These are phyloP conservation scores for Seira sanloemensis DNA, from an alignment of 2,888 invertebrate genomes.

Conservation along the genomic window DNA sequence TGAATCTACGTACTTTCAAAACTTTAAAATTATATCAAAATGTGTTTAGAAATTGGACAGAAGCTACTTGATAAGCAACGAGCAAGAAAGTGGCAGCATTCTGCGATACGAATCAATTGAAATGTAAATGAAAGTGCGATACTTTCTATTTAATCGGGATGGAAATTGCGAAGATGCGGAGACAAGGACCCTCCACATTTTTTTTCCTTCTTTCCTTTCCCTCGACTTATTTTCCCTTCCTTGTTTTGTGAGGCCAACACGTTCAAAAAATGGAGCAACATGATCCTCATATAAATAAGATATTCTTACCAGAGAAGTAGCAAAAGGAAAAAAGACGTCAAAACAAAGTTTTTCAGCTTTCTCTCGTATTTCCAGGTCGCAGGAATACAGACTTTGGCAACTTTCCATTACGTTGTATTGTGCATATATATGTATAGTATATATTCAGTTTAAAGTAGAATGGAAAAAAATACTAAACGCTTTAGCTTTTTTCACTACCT, in stretches of 20 bases:
- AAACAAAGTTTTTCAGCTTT: conserved; percentile 13
- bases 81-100: too few relatives aligned
- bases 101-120: conserved; percentile 26
- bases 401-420: conserved; percentile 40
- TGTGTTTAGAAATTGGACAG: not conserved
- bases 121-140: conserved; percentile 45
- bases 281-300: conserved; percentile 12
- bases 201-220: conserved; percentile 18
- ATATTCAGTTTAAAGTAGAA: not conserved
- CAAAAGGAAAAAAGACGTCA: conserved; percentile 2
- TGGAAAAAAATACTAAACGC: not conserved
- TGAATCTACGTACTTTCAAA: too few relatives aligned
- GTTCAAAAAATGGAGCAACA: not conserved
- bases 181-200: not conserved
- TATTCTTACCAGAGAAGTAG: not conserved
- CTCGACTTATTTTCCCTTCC: conserved; percentile 9
- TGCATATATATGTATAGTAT: not conserved
- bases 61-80: not conserved
- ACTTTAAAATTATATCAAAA: too few relatives aligned
- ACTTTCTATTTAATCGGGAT: too few relatives aligned
- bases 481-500: not conserved
- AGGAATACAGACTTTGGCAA: conserved; percentile 57
- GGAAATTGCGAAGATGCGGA: conserved; percentile 19
- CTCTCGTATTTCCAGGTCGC: not conserved
- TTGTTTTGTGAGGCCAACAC: not conserved